phyloP scores from a whole-genome alignment of 2,113 vertebrate genomes.

The Nyctereutes procyonoides region DNA sequence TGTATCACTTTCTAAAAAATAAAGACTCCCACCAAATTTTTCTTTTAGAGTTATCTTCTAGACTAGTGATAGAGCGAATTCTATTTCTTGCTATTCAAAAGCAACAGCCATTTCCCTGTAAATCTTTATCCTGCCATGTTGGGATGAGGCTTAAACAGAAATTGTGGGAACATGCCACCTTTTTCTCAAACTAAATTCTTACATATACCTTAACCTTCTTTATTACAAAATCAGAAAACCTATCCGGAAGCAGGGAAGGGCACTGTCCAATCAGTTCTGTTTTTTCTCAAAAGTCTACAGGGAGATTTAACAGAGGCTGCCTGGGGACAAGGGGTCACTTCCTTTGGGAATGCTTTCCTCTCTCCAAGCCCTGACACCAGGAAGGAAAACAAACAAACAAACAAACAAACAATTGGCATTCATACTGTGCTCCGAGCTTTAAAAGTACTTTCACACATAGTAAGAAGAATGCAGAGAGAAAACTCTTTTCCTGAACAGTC shows the following conservation, averaged over 20 bases:
- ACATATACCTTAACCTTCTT: background rate
- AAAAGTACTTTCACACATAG: conserved; percentile 28
- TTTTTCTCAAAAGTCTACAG: conserved; percentile 20
- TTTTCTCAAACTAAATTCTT: conserved; percentile 44
- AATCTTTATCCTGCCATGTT: background rate
- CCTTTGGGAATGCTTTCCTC: conserved; percentile 38
- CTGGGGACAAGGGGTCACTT: conserved; percentile 17
- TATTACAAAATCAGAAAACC: conserved; percentile 38
- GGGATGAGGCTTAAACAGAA: background rate
- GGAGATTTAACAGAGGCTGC: background rate
- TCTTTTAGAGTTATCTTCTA: background rate
- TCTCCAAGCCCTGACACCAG: conserved; percentile 39
- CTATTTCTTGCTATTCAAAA: background rate
- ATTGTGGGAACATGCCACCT: background rate
- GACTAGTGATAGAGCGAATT: background rate
- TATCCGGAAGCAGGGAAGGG: background rate
- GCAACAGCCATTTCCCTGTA: background rate
- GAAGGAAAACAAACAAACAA: conserved; percentile 35
- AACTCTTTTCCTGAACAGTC: background rate
- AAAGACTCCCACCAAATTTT: background rate
- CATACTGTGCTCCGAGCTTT: background rate
- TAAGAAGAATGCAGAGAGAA: conserved; percentile 38
- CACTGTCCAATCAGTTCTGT: background rate
- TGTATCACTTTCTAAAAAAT: background rate
- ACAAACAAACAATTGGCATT: conserved; percentile 52